Conservation (phyloP, 2,113 vertebrate species). For the Chinchilla lanigera region DNA sequence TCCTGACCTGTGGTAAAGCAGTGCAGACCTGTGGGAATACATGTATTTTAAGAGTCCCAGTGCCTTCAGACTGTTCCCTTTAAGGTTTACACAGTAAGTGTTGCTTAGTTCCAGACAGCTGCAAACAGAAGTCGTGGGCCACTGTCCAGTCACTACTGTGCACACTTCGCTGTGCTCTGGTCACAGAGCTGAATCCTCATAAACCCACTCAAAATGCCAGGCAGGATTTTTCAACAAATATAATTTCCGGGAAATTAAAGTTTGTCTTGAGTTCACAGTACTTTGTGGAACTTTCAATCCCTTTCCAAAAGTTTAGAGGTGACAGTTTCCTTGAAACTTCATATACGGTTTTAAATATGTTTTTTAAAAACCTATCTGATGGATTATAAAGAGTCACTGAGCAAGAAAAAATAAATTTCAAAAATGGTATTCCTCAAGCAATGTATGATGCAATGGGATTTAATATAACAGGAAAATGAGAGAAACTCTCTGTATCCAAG, state of each 20-base stretch:
- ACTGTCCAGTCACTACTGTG: not conserved
- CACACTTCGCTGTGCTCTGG: not conserved
- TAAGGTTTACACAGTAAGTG: not conserved
- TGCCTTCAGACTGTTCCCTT: not conserved
- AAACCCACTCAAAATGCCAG: not conserved
- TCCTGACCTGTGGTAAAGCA: not conserved
- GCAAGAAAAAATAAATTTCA: not conserved
- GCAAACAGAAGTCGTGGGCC: not conserved
- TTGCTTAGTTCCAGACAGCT: not conserved
- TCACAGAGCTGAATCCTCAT: not conserved
- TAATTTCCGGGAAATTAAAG: not conserved
- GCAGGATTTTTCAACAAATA: not conserved
- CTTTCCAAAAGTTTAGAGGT: not conserved
- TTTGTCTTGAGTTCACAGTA: not conserved
- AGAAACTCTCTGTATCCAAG: not conserved
- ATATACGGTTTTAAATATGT: constrained; percentile 7
- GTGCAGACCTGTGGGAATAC: not conserved
- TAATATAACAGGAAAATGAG: not conserved
- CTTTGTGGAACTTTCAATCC: not conserved
- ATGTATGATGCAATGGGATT: not conserved
- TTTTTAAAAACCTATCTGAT: constrained; percentile 14
- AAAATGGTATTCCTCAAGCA: not conserved
- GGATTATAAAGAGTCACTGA: not conserved
- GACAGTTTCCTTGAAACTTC: not conserved
- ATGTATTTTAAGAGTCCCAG: not conserved